Percentiles rank a stretch among this genome's conserved stretches.
phyloP scores from a whole-genome alignment of 2,797 vertebrate genomes.

The Manis pentadactyla region DNA sequence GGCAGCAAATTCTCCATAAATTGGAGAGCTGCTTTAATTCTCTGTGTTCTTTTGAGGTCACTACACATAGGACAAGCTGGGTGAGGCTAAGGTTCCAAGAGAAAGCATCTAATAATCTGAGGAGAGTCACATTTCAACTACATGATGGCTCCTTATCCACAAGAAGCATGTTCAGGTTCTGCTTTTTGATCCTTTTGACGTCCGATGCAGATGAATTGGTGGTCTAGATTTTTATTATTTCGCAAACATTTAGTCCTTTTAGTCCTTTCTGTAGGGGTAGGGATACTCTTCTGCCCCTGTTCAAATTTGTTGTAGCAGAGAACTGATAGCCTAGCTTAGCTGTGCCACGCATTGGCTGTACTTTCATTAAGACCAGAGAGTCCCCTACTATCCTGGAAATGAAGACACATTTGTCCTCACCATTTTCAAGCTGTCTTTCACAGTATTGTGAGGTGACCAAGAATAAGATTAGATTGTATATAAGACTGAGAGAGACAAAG shows the following conservation, averaged over 20 bases:
- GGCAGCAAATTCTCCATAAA: neutral
- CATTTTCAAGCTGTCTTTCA: neutral
- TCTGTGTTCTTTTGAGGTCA: neutral
- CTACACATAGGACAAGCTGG: neutral
- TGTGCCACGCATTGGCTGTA: neutral
- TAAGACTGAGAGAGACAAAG: neutral
- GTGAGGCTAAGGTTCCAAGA: neutral
- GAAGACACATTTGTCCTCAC: neutral
- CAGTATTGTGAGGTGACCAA: neutral
- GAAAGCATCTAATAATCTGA: neutral
- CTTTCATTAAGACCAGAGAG: neutral
- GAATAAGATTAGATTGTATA: neutral
- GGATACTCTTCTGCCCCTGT: neutral
- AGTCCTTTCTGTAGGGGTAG: neutral
- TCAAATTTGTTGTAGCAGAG: neutral
- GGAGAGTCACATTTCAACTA: constrained; percentile 53
- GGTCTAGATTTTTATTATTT: constrained; percentile 50
- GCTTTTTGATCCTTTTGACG: constrained; percentile 72
- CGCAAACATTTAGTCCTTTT: constrained; percentile 31
- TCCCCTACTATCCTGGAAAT: neutral
- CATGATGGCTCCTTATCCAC: constrained; percentile 13
- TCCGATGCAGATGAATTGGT: constrained; percentile 37
- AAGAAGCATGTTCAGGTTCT: constrained; percentile 65
- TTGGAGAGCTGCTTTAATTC: neutral
- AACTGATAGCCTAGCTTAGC: neutral